These are phyloP conservation scores for Spilogale gracilis DNA, from an alignment of 2,113 vertebrate genomes.

Conservation along the genomic window DNA sequence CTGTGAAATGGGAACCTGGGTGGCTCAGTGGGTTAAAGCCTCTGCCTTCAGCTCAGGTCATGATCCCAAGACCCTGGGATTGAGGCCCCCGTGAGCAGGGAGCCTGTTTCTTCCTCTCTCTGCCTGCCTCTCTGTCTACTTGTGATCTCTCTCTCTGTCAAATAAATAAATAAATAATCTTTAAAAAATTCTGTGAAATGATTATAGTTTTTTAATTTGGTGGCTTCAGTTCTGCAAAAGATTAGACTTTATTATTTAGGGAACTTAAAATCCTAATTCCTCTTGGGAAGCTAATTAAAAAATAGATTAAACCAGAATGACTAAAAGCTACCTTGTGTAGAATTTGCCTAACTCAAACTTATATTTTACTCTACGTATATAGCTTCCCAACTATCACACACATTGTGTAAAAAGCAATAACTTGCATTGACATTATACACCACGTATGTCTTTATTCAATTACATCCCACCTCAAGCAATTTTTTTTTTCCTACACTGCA, in stretches of 20 bases:
- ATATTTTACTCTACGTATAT: constrained; percentile 4
- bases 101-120: too few species aligned
- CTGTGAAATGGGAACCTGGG: neutral
- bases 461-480: constrained; percentile 66
- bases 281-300: neutral
- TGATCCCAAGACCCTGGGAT: too few species aligned
- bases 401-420: constrained; percentile 73
- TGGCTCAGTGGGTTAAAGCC: too few species aligned
- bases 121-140: too few species aligned
- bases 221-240: neutral
- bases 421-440: constrained; percentile 75
- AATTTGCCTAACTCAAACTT: constrained; percentile 41
- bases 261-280: constrained; percentile 39
- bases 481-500: constrained; percentile 63
- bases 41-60: too few species aligned
- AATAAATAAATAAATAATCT: too few species aligned
- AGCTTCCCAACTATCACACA: neutral
- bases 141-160: too few species aligned
- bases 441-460: constrained; percentile 76
- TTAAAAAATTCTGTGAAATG: neutral
- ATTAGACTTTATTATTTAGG: neutral
- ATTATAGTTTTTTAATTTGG: neutral
- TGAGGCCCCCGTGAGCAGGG: too few species aligned
- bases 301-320: neutral
- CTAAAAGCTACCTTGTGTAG: constrained; percentile 23